Evolutionary conservation across 2,888 invertebrate species (phyloP), one percentile per base, ranked within the genome.

Genomic region (Andrena dorsata): DNA sequence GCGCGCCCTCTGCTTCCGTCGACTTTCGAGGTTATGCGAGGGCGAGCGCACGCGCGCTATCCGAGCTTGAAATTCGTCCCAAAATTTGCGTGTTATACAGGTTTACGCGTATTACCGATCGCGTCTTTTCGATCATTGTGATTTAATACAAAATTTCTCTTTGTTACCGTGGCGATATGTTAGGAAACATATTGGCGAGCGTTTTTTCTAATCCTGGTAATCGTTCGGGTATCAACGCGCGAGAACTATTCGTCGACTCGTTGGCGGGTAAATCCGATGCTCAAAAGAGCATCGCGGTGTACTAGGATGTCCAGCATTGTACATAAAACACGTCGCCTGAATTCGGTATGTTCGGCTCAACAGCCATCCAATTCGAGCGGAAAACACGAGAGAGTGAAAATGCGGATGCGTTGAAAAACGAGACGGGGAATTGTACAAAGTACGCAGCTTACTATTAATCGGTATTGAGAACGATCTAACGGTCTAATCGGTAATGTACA

Each of bases 311-410:
- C 49, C 51, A 61, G 80, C 84, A 82, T 89, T 91, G 90, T 90
- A 90, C 87, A 90, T 90, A 87, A 81, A 85, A 70, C 74, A 82
- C 75, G 51, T 80, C 74, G 76, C 65, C 72, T 56, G 58, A 26
- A 41, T 68, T 60, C 56, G 41, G 72, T 80, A 72, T 69, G 51
- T 58, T 72, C 72, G 81, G 63, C 56, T 72, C 58, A 74, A 77
- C 71, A 78, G 78, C 83, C 70, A 68, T 47, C 75, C 53, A 58
- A 78, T 65, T 23, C 28, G 51, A 69, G 74, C 8, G 13, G 2
- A 41, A 10, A 47, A n/a, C 3, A 13, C 0, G 20, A 10, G 60
- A n/a, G 41, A 35, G 35, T 8, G 28, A 66, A 66, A 20, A 51
- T 16, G 13, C 41, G n/a, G 10, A 35, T 32, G n/a, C 58, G 16